Evolutionary conservation across 2,797 vertebrate species (phyloP).

Genomic region (Morus bassanus): DNA sequence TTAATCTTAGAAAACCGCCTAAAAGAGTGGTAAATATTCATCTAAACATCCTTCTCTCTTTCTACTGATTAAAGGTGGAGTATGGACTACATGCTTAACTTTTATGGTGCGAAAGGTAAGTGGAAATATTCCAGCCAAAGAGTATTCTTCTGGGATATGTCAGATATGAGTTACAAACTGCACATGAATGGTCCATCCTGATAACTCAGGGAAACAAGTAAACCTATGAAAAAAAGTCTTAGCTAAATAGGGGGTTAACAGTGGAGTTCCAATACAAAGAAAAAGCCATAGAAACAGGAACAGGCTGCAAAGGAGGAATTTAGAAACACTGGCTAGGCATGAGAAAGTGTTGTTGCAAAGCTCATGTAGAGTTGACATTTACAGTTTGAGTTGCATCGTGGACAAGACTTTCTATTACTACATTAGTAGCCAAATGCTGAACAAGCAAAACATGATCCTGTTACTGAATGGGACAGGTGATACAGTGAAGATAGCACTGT

Average conservation of each 20-base stretch:
- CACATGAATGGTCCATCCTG: neutral
- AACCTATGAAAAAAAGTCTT: neutral
- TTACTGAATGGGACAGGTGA: neutral
- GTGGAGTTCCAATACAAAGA: neutral
- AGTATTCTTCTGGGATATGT: neutral
- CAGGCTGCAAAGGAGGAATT: neutral
- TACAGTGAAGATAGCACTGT: neutral
- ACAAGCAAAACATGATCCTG: neutral
- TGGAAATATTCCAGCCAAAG: neutral
- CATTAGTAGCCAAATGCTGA: neutral
- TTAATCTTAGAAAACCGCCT: neutral
- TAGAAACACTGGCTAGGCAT: neutral
- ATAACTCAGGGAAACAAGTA: neutral
- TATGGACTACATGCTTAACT: neutral
- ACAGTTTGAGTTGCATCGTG: neutral
- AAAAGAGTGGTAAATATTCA: neutral
- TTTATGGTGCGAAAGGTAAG: neutral
- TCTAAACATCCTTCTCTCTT: neutral
- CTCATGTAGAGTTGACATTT: neutral
- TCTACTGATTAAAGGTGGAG: neutral
- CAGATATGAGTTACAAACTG: neutral
- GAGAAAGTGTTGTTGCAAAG: neutral
- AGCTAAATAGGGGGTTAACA: neutral
- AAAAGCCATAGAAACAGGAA: neutral
- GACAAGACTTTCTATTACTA: neutral